These are phyloP conservation scores for Ooceraea biroi DNA, from an alignment of 1,140 invertebrate species.

Conservation along the genomic window DNA sequence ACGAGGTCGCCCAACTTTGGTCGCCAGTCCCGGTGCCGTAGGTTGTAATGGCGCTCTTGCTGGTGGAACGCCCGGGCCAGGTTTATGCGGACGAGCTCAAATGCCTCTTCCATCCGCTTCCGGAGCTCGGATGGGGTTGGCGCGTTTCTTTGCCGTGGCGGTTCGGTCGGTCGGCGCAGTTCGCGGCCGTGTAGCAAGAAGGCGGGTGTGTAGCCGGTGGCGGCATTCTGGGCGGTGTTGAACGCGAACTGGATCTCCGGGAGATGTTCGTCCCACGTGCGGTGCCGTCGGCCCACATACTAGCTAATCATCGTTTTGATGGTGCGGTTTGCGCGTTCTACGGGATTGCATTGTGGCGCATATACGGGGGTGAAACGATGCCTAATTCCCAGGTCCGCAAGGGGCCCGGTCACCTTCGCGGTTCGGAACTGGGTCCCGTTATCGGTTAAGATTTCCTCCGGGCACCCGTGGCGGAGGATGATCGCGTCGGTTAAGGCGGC, in stretches of 20 bases:
- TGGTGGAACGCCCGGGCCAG: no score
- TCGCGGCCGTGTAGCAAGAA: no score
- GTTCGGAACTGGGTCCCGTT: not conserved
- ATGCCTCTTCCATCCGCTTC: no score
- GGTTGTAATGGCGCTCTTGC: no score
- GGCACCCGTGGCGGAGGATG: not conserved
- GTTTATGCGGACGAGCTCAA: no score
- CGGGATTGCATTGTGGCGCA: not conserved
- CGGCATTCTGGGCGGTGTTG: no score
- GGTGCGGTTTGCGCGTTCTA: not conserved
- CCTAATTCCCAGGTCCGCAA: accelerated
- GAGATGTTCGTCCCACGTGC: not conserved
- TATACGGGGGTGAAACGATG: not conserved
- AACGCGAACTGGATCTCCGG: accelerated
- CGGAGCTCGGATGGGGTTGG: no score
- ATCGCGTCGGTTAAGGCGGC: not conserved
- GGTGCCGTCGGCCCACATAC: accelerated
- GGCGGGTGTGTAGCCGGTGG: no score
- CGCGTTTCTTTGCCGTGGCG: no score
- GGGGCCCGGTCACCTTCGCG: not conserved
- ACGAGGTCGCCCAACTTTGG: no score
- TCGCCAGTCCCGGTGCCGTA: no score
- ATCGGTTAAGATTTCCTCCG: not conserved
- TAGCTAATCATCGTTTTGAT: not conserved
- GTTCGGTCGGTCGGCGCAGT: no score